Conservation (phyloP, 2,113 vertebrate species). For the Syrmaticus mikado region DNA sequence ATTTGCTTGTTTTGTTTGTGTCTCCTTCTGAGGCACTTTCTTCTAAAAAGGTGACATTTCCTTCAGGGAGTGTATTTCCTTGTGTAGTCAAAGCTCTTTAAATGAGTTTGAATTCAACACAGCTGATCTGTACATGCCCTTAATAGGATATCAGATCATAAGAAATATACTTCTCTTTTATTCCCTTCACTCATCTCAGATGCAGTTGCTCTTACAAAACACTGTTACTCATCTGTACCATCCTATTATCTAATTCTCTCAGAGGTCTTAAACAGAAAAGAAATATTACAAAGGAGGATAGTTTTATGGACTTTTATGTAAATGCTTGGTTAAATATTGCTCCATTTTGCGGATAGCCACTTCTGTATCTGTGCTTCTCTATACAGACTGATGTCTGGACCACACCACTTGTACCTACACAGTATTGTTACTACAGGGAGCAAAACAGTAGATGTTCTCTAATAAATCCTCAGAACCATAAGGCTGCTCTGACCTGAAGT, state of each 20-base stretch:
- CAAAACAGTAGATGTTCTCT: background rate
- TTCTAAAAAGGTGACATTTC: background rate
- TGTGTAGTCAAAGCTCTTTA: background rate
- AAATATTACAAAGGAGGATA: background rate
- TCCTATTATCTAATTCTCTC: background rate
- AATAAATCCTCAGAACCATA: background rate
- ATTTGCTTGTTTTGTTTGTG: background rate
- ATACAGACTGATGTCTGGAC: background rate
- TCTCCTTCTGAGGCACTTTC: background rate
- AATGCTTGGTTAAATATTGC: background rate
- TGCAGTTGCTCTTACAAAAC: background rate
- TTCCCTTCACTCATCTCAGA: background rate
- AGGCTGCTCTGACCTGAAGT: background rate
- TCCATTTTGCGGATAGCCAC: background rate
- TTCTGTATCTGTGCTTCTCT: background rate
- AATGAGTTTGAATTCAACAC: background rate
- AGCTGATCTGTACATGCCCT: background rate
- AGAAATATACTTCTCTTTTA: background rate
- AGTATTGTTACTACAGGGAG: background rate
- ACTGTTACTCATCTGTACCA: background rate
- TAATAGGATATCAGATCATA: background rate
- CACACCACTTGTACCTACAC: background rate
- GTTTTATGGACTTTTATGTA: background rate
- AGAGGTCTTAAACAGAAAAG: background rate
- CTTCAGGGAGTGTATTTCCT: accelerated